phyloP scores from a whole-genome alignment of 2,797 vertebrate species.

The Todus mexicanus region DNA sequence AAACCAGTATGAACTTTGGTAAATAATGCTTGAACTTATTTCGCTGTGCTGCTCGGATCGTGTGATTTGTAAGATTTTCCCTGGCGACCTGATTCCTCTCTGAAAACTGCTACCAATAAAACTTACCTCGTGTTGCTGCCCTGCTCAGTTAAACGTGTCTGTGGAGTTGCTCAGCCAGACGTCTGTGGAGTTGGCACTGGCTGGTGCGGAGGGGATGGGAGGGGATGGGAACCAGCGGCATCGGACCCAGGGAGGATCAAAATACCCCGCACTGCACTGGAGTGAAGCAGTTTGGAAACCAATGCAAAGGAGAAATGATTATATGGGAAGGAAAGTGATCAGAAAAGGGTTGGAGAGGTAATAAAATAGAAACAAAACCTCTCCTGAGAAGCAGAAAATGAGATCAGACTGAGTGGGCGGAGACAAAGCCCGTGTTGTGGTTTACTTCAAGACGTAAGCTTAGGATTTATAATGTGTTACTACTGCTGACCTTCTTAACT shows the following conservation, averaged over 20 bases:
- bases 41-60: background rate
- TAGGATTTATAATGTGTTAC: background rate
- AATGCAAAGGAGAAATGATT: background rate
- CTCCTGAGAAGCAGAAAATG: background rate
- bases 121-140: background rate
- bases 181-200: background rate
- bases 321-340: background rate
- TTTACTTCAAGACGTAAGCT: background rate
- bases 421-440: background rate
- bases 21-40: background rate
- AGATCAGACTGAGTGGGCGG: background rate
- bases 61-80: background rate
- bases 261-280: rapidly evolving
- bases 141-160: background rate
- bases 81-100: background rate
- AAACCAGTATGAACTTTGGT: background rate
- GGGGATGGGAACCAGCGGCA: background rate
- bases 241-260: background rate
- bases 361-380: background rate
- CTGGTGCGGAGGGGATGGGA: background rate
- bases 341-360: background rate
- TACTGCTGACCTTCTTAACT: background rate
- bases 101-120: background rate
- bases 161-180: background rate
- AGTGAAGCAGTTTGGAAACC: background rate